Conservation (phyloP, 1,140 invertebrate genomes). For the Drusus annulatus region DNA sequence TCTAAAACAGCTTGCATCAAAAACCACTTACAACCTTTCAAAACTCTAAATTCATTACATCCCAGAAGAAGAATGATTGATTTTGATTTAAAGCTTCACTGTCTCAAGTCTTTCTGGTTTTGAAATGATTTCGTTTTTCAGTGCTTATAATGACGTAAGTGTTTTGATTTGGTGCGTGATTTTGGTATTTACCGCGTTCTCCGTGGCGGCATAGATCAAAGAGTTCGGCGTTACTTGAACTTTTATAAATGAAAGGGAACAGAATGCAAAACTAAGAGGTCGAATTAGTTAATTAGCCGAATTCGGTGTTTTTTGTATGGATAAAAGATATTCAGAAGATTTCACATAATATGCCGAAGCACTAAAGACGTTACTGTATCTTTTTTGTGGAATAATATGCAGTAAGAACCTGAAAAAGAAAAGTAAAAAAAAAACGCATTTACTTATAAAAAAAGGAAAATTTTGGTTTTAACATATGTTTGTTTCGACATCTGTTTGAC, state of each 20-base stretch:
- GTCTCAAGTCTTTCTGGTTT: not conserved
- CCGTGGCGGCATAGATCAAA: constrained; percentile 43
- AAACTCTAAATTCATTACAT: too few relatives aligned
- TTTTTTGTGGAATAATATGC: too few relatives aligned
- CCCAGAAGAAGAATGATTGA: not conserved
- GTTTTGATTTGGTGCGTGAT: not conserved
- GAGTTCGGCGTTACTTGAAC: constrained; percentile 18
- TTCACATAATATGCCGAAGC: too few relatives aligned
- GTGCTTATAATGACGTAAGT: not conserved
- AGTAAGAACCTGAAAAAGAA: too few relatives aligned
- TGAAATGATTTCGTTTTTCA: not conserved
- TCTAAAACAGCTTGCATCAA: not conserved
- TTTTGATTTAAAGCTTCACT: not conserved
- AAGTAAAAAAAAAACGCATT: too few relatives aligned
- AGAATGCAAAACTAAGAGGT: constrained; percentile 11
- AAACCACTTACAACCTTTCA: not conserved
- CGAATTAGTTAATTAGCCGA: constrained; percentile 17
- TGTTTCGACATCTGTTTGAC: too few relatives aligned
- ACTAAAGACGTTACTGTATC: too few relatives aligned
- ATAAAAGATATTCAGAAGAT: too few relatives aligned
- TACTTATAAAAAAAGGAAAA: too few relatives aligned
- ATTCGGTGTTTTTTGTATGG: too few relatives aligned
- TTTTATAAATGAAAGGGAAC: constrained; percentile 17
- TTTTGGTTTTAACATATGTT: too few relatives aligned
- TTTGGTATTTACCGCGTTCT: not conserved